These are phyloP conservation scores for Diachasma alloeum DNA, from an alignment of 1,140 invertebrate species.

Conservation along the genomic window DNA sequence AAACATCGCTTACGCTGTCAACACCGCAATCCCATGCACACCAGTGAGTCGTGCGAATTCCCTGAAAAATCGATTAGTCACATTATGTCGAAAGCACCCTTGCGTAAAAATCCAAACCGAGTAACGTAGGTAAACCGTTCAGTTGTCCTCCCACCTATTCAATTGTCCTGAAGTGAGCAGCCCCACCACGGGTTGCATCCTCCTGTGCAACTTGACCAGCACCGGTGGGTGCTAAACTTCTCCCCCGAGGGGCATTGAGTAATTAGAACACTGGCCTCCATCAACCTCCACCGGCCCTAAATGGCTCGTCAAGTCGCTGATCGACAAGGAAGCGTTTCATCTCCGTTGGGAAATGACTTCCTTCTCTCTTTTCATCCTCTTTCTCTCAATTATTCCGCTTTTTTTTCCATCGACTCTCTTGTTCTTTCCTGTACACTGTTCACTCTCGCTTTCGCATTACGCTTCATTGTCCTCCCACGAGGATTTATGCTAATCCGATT, in stretches of 20 bases:
- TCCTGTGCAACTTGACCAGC: slow-evolving; percentile 33
- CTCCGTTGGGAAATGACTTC: background rate
- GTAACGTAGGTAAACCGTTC: slow-evolving; percentile 53
- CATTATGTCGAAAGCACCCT: background rate
- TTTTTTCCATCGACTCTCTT: background rate
- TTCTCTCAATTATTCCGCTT: background rate
- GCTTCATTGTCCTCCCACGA: slow-evolving; percentile 60
- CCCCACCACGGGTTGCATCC: slow-evolving; percentile 46
- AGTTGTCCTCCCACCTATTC: slow-evolving; percentile 58
- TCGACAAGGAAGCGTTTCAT: slow-evolving; percentile 24
- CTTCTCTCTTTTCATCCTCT: background rate
- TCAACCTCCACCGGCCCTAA: slow-evolving; percentile 56
- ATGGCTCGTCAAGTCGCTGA: slow-evolving; percentile 41
- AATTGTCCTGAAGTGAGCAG: slow-evolving; percentile 49
- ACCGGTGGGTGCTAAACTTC: slow-evolving; percentile 39
- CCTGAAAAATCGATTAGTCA: background rate
- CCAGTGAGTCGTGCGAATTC: background rate
- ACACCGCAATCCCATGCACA: too few species aligned
- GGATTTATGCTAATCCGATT: slow-evolving; percentile 55
- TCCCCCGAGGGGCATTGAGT: slow-evolving; percentile 45
- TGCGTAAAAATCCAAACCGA: background rate
- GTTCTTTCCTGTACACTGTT: background rate
- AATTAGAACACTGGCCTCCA: slow-evolving; percentile 61
- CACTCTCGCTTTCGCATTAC: slow-evolving; percentile 29
- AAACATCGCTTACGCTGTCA: background rate